phyloP scores from a whole-genome alignment of 2,797 vertebrate species.

The Percopsis omiscomaycus region DNA sequence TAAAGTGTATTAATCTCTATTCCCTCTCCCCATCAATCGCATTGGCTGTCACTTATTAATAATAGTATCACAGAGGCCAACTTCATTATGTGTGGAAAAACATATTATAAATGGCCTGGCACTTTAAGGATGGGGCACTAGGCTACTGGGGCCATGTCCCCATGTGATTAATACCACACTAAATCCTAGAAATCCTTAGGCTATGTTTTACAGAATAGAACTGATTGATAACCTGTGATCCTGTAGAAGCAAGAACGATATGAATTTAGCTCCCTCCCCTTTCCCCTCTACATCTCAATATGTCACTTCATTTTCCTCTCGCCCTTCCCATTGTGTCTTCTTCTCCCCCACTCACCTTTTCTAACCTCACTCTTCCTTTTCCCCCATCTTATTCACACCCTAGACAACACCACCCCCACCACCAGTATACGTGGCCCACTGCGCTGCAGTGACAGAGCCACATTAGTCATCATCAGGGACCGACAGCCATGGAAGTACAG shows the following conservation, averaged over 20 bases:
- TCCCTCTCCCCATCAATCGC: conserved; percentile 44
- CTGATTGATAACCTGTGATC: conserved; percentile 19
- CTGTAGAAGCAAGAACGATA: conserved; percentile 1
- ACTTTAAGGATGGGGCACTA: conserved; percentile 39
- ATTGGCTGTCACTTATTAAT: conserved; percentile 37
- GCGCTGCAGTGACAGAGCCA: conserved; percentile 64
- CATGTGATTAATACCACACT: conserved; percentile 50
- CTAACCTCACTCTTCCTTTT: conserved; percentile 6
- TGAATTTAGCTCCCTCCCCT: conserved; percentile 12
- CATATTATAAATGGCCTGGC: conserved; percentile 27
- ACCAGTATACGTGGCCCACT: conserved; percentile 60
- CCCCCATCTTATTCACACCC: neutral
- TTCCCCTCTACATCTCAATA: conserved; percentile 11
- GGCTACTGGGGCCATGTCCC: conserved; percentile 28
- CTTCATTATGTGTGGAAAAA: conserved; percentile 32
- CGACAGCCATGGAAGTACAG: conserved; percentile 57
- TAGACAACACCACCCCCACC: conserved; percentile 13
- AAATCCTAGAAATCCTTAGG: conserved; percentile 49
- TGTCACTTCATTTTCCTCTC: conserved; percentile 22
- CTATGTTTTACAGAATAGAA: conserved; percentile 31
- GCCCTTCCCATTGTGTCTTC: conserved; percentile 5
- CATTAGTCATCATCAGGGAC: conserved; percentile 74
- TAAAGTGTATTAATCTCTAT: conserved; percentile 55
- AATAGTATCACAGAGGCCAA: conserved; percentile 42
- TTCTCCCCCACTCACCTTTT: neutral